Percentiles rank a stretch among this genome's conserved stretches.
phyloP scores from a whole-genome alignment of 23 tunicate species.

The Trididemnum clinides region DNA sequence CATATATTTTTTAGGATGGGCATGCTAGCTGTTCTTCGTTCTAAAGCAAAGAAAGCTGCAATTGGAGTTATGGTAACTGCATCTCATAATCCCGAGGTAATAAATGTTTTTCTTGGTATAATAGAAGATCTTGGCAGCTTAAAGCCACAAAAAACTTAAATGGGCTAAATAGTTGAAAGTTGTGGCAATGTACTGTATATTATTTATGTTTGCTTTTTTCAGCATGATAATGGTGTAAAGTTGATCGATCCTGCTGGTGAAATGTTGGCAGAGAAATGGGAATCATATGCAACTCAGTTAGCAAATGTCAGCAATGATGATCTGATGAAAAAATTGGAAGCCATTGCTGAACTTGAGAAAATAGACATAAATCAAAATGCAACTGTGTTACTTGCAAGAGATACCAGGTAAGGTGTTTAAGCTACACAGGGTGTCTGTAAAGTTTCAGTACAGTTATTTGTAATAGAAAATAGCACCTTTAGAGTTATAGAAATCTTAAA shows the following conservation, averaged over 20 bases:
- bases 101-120: too few relatives aligned
- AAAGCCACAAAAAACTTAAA: too few relatives aligned
- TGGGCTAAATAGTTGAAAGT: not conserved
- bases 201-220: not conserved
- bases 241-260: conserved; percentile 95
- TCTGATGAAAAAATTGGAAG: conserved; percentile 42
- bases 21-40: conserved; percentile 75
- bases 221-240: conserved; percentile 97
- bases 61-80: conserved; percentile 99
- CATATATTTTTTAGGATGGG: conserved; percentile 94
- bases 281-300: conserved; percentile 63
- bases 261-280: conserved; percentile 89
- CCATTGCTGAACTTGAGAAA: conserved; percentile 47
- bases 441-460: too few relatives aligned
- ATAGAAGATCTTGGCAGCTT: too few relatives aligned
- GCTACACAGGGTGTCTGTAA: too few relatives aligned
- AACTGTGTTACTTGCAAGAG: conserved; percentile 75
- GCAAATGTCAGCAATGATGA: conserved; percentile 82
- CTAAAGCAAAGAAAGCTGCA: conserved; percentile 57
- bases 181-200: not conserved
- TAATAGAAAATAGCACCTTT: too few relatives aligned
- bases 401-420: conserved; percentile 93
- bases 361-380: conserved; percentile 52
- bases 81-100: conserved; percentile 96
- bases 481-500: too few relatives aligned